These are phyloP conservation scores for Apaloderma vittatum DNA, from an alignment of 2,113 vertebrate genomes.

Conservation along the genomic window DNA sequence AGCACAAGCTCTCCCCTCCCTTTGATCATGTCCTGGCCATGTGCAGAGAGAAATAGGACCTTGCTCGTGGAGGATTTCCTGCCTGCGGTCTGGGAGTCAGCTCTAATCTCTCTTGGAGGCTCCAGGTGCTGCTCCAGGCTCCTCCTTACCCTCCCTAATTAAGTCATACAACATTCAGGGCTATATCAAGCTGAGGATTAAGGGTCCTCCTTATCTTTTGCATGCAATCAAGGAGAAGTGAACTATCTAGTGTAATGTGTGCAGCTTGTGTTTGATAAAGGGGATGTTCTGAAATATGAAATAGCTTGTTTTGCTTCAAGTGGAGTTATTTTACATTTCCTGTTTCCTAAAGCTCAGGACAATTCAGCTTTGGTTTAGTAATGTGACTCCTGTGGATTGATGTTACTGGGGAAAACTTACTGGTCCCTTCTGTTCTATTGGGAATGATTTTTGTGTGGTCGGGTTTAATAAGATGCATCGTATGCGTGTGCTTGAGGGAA, in stretches of 20 bases:
- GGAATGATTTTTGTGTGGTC: neutral
- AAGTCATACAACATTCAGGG: neutral
- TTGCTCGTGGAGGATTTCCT: neutral
- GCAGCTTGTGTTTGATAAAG: neutral
- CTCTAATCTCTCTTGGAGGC: neutral
- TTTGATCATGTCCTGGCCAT: neutral
- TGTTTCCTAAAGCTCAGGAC: neutral
- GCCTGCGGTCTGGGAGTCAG: neutral
- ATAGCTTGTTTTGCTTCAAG: neutral
- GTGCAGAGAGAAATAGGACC: neutral
- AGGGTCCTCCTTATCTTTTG: neutral
- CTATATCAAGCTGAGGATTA: neutral
- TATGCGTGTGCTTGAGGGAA: neutral
- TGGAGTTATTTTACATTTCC: neutral
- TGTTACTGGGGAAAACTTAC: neutral
- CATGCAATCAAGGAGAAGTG: too few relatives aligned
- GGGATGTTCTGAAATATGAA: neutral
- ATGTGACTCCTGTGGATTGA: neutral
- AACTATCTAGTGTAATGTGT: neutral
- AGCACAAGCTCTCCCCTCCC: neutral
- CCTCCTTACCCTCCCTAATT: neutral
- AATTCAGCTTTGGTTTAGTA: neutral
- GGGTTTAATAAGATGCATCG: neutral
- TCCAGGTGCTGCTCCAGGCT: neutral
- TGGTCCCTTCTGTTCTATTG: neutral